These are phyloP conservation scores for Napeogenes sylphis DNA, from an alignment of 2,888 invertebrate species.

Conservation along the genomic window DNA sequence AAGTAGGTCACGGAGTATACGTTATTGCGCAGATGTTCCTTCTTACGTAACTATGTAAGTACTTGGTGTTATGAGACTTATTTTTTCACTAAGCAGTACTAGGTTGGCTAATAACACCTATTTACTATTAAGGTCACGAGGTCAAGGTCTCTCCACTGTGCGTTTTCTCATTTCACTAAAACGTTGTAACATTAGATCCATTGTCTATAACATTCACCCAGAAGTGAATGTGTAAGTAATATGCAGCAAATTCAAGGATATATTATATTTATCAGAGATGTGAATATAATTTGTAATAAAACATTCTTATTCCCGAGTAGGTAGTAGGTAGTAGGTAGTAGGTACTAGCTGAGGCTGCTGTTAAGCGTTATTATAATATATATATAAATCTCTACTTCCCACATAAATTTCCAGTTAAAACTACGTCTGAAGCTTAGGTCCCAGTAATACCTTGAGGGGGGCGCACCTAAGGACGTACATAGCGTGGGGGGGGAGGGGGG, in stretches of 20 bases:
- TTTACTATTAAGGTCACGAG: not conserved
- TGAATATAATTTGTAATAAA: not conserved
- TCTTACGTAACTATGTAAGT: slow-evolving; percentile 1
- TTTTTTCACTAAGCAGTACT: too few relatives aligned
- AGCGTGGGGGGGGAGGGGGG: slow-evolving; percentile 38
- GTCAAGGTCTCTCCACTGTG: not conserved
- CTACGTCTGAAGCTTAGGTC: slow-evolving; percentile 22
- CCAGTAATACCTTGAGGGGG: slow-evolving; percentile 32
- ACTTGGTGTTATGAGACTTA: not conserved
- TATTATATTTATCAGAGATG: not conserved
- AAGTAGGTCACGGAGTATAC: slow-evolving; percentile 37
- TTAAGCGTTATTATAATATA: slow-evolving; percentile 1
- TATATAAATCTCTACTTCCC: slow-evolving; percentile 8
- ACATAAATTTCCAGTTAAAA: slow-evolving; percentile 21
- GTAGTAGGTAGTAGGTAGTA: not conserved
- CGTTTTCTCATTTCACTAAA: not conserved
- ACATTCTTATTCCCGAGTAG: not conserved
- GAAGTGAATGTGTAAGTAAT: not conserved
- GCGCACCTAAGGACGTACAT: slow-evolving; percentile 59
- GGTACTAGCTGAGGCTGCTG: not conserved
- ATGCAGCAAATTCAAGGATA: not conserved
- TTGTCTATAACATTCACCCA: too few relatives aligned
- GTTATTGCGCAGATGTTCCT: slow-evolving; percentile 20
- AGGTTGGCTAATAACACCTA: not conserved
- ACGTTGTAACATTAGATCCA: too few relatives aligned